phyloP scores from a whole-genome alignment of 2,113 vertebrate species.

The Neolamprologus toae region DNA sequence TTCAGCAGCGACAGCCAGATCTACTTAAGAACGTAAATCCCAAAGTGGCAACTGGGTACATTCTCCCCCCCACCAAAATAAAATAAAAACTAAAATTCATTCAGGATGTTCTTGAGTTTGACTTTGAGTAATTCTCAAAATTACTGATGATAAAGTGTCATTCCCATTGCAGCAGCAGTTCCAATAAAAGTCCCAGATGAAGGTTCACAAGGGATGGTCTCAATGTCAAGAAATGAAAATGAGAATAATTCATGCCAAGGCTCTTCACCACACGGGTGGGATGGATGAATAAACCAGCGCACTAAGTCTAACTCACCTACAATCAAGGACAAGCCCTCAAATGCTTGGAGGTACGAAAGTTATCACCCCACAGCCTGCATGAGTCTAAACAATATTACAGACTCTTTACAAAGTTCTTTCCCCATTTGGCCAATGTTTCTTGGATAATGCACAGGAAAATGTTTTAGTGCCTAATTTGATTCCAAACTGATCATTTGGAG shows the following conservation, averaged over 20 bases:
- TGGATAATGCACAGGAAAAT: background rate
- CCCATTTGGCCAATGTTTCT: background rate
- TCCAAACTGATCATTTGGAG: background rate
- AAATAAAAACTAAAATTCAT: background rate
- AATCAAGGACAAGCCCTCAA: constrained; percentile 15
- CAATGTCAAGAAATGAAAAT: constrained; percentile 48
- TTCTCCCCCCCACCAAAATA: background rate
- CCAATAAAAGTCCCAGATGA: constrained; percentile 10
- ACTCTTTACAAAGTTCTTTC: background rate
- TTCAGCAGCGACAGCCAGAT: background rate
- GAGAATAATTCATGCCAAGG: constrained; percentile 42
- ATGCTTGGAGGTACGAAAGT: background rate
- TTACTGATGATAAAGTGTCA: constrained; percentile 21
- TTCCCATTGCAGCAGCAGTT: background rate
- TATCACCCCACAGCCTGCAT: background rate
- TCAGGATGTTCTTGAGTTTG: constrained; percentile 2
- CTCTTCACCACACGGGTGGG: constrained; percentile 1
- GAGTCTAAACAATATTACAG: background rate
- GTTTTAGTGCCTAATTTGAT: background rate
- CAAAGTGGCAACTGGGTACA: background rate
- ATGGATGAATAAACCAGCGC: constrained; percentile 29
- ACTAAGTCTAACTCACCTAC: background rate
- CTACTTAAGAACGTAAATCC: background rate
- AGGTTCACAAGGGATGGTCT: constrained; percentile 14
- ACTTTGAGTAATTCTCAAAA: constrained; percentile 29